phyloP scores from a whole-genome alignment of 1,140 invertebrate genomes.

The Euura lappo region DNA sequence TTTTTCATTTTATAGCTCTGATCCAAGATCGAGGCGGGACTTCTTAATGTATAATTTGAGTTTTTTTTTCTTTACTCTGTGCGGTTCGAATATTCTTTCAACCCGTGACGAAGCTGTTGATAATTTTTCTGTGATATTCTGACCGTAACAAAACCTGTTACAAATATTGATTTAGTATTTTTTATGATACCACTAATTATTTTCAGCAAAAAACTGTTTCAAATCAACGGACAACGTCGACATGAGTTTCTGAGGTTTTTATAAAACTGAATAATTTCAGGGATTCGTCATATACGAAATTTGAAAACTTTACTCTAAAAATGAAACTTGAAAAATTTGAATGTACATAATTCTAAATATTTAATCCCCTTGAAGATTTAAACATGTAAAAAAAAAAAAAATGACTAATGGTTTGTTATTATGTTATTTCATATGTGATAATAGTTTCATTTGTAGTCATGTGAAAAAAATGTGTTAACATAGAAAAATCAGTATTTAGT shows the following conservation, averaged over 20 bases:
- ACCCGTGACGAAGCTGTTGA: too few relatives aligned
- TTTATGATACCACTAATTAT: conserved; percentile 32
- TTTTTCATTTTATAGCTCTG: too few relatives aligned
- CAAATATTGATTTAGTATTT: conserved; percentile 51
- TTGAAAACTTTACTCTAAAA: not conserved
- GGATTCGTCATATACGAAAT: not conserved
- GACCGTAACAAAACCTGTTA: conserved; percentile 27
- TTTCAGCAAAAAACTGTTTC: conserved; percentile 15
- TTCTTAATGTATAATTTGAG: too few relatives aligned
- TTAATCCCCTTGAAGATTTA: not conserved
- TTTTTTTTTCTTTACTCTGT: too few relatives aligned
- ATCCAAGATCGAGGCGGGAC: too few relatives aligned
- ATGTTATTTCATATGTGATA: not conserved
- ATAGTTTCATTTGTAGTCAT: not conserved
- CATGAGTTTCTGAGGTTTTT: conserved; percentile 1
- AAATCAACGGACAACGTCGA: not conserved
- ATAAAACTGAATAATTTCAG: not conserved
- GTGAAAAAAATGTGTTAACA: not conserved
- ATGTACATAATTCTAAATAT: not conserved
- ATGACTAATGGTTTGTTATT: not conserved
- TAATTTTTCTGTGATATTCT: too few relatives aligned
- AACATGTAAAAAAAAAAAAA: not conserved
- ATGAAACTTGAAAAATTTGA: not conserved
- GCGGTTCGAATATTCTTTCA: too few relatives aligned
- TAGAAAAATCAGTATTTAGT: not conserved